Evolutionary conservation across 2,113 vertebrate species (phyloP), one percentile per base, ranked within the genome.

Genomic region (Hipposideros armiger): DNA sequence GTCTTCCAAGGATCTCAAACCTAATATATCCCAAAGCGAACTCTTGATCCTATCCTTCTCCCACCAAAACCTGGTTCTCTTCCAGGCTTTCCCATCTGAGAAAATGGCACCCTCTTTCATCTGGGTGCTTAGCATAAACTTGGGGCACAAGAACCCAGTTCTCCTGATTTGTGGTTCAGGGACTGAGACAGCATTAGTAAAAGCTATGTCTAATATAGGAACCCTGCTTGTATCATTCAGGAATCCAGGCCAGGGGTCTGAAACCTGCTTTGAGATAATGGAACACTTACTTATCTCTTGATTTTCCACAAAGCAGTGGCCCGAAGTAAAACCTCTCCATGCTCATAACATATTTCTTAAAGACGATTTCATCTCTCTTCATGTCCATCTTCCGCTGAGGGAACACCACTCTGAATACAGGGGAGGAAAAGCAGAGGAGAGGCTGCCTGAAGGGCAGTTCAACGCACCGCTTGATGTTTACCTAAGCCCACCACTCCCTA

Each of bases 231-330:
- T 32, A 10, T 4, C 42, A 26, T 60, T 94, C 24, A 4, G 30
- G 40, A 90, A 11, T 36, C 24, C 42, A 84, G 50, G 7, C 11
- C 40, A 15, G n/a, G 36, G 54, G 32, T 67, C 22, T 80, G 47
- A 60, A 73, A 40, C 81, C 14, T 96, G 36, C 26, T 88, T 85
- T 83, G 45, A 85, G 81, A 0, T 0, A 64, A 82, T 2, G 7
- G 7, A 87, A 73, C 54, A 98, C 98, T 1, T 98, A 99, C 99
- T 99, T 98, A 54, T 99, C 99, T 98, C 99, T 99, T 78, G 98
- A 99, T 97, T 99, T 99, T 77, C 99, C 99, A 97, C 99, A 99
- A 20, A 99, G 98, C 95, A 99, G 98, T 0, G 99, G 99, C 26
- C 99, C 99, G 5, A 99, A 99, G 94, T 99, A 98, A 98, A 99